Base-by-base conservation (phyloP, 2,113 vertebrate species). In the Oplegnathus fasciatus region DNA sequence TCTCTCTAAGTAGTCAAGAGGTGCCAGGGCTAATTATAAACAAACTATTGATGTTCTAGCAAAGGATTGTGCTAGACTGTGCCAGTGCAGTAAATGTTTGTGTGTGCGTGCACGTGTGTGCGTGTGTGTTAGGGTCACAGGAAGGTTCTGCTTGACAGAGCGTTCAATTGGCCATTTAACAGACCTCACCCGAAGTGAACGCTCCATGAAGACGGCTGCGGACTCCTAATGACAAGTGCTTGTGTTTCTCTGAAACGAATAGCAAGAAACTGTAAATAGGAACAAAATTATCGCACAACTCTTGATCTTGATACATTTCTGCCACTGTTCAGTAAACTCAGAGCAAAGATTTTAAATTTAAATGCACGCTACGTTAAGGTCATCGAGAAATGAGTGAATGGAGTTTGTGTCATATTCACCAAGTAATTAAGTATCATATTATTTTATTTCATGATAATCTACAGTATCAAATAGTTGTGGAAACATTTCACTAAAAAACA, bases 21-120 rank as follows among this genome's bases (percentile, higher is more conserved):
- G 94, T 96, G 95, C 92, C 94, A 94, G 89, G 74, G 94, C 95
- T 96, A 96, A 96, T 96, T 96, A 96, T 96, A 96, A 96, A 95
- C 95, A 95, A 95, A 94, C 94, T 95, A 92, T 93, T 93, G 93
- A 96, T 95, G 95, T 91, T 94, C 87, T 75, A 89, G 91, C 88
- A 64, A 87, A 80, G 88, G 90, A 86, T 87, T 90, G 89, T 82
- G 89, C 70, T 81, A 26, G 87, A 85, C 86, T 69, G 74, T 91
- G 87, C 88, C 90, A 91, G 88, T 32, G 71, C 44, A 70, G 87
- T 84, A 76, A 76, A 76, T 87, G 84, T 87, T 64, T 85, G 78
- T 76, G 82, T 74, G 61, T 73, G 40, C 5, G 46, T 37, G 81
- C 32, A 52, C 62, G 50, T 37, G 66, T 65, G 68, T 40, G 70